These are phyloP conservation scores for Sinopyrophorus schimmeli DNA, from an alignment of 2,888 invertebrate species.

Conservation along the genomic window DNA sequence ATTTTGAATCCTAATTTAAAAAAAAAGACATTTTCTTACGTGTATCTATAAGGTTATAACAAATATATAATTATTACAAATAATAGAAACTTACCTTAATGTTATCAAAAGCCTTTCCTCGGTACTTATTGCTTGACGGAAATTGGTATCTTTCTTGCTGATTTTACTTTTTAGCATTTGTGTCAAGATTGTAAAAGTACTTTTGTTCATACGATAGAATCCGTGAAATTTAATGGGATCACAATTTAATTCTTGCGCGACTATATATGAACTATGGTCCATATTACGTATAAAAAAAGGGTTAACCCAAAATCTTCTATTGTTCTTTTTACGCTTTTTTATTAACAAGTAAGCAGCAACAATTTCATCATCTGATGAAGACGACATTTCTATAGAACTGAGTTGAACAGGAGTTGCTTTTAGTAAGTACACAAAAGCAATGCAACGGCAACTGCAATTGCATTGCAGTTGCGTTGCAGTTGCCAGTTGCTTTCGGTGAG, in stretches of 20 bases:
- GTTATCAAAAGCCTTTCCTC: too few species aligned
- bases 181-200: conserved; percentile 1
- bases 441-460: too few species aligned
- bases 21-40: too few species aligned
- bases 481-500: too few species aligned
- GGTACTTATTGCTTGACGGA: neutral
- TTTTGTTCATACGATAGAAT: conserved; percentile 1
- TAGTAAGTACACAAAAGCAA: too few species aligned
- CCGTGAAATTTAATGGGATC: conserved; percentile 2
- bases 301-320: conserved; percentile 2
- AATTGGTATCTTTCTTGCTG: conserved; percentile 1
- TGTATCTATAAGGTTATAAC: too few species aligned
- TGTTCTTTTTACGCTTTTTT: conserved; percentile 3
- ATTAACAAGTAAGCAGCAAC: neutral
- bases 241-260: conserved; percentile 1
- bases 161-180: conserved; percentile 1
- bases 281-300: conserved; percentile 1
- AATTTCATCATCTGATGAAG: neutral
- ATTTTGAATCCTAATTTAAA: too few species aligned
- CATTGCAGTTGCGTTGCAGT: too few species aligned
- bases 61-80: too few species aligned
- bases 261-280: conserved; percentile 4
- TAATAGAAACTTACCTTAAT: too few species aligned
- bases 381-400: too few species aligned
- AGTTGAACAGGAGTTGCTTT: too few species aligned